Base-by-base conservation (phyloP, 2,113 vertebrate genomes). In the Morone saxatilis region DNA sequence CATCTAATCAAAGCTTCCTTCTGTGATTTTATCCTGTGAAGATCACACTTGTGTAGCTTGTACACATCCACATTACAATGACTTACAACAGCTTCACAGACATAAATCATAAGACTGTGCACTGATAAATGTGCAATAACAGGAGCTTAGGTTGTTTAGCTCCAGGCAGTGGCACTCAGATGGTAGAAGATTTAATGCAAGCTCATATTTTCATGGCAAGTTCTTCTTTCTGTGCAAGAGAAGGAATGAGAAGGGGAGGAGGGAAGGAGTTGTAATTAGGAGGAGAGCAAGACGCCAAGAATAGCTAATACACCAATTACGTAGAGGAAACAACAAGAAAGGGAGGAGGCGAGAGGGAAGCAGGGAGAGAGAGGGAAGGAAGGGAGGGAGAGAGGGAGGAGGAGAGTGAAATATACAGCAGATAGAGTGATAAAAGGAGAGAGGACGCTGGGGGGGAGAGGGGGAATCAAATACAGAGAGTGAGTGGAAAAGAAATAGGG, bases 241-340 rank as follows among this genome's bases (percentile, higher is more conserved):
- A 38, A 41, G n/a, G 19, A 40, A 19, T 31, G 47, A 38, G 10
- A 51, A n/a, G 17, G 68, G 10, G 36, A 10, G 50, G 45, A 19
- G 7, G 63, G 47, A 31, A 31, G 51, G 50, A 4, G 36, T 16
- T 56, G 50, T 41, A 71, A 41, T 71, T 22, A 22, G 20, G 51
- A 71, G 36, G 38, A 56, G 50, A 53, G 3, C 67, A 69, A 53
- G 67, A 54, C 5, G 3, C 68, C 50, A 54, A 54, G 19, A 70
- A 70, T 54, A 70, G 50, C 36, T 54, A 70, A 54, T 54, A 40
- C 36, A 54, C 36, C 50, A 54, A 70, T 70, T 70, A 70, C 47
- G 25, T 13, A 41, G 51, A 56, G 51, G 51, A 71, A 71, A 71
- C 17, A n/a, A 54, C 50, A 70, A 54, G 36, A 53, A 41, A 54